Base-by-base conservation (phyloP, 2,113 vertebrate species). In the Sander vitreus region DNA sequence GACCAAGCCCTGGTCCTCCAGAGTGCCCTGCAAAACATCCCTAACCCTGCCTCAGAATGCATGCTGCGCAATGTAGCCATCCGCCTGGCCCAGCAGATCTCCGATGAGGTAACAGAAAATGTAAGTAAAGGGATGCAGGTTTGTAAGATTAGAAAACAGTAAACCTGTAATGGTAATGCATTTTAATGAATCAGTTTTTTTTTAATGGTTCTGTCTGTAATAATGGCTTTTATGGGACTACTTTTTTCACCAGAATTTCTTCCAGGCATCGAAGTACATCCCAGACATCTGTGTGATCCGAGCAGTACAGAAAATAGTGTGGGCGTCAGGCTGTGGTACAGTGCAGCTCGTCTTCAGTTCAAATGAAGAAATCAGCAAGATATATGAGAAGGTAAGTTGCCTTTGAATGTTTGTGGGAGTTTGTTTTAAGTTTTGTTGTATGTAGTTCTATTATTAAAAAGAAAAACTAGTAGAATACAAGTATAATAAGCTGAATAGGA, bases 31-130 rank as follows among this genome's bases (percentile, higher is more conserved):
- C 98, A 99, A 93, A 99, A 97, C 96, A 99, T 99, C 96, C 98
- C 98, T 65, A 99, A 99, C 93, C 98, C 98, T 64, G 97, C 98
- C 59, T 99, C 98, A 71, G 98, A 99, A 73, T 99, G 98, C 95
- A 99, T 99, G 97, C 94, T 99, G 87, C 97, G 98, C 93, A 99
- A 99, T 76, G 97, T 99, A 90, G 98, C 98, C 90, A 98, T 99
- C 91, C 98, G 98, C 78, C 97, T 99, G 85, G 98, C 98, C 69
- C 98, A 99, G 91, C 98, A 99, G 93, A 99, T 99, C 94, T 98
- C 98, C 85, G 98, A 99, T 93, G 98, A 99, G 96, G 98, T 99
- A 92, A 93, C 63, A 74, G 57, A 73, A 76, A 69, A 75, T 25
- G 82, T 73, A 77, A 80, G 50, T 8, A 48, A 71, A 80, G 19